Evolutionary conservation across 2,888 invertebrate species (phyloP).

Genomic region (Nebria salina): DNA sequence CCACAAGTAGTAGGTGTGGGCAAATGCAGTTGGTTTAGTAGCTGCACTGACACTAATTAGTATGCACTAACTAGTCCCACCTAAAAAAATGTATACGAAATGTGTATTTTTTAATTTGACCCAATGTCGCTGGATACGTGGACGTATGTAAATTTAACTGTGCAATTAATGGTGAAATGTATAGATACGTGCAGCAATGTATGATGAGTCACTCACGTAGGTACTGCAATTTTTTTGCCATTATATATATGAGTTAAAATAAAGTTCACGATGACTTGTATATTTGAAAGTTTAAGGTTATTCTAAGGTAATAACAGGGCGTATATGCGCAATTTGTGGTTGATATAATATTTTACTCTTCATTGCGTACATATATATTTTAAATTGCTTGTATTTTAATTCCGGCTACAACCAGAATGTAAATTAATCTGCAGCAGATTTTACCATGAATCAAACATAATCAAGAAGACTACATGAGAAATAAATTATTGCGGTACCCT

Average conservation of each 20-base stretch:
- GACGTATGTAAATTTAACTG: background rate
- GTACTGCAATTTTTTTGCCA: background rate
- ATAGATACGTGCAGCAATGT: background rate
- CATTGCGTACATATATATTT: background rate
- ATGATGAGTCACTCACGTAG: background rate
- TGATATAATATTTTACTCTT: background rate
- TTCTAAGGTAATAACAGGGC: background rate
- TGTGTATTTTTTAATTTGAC: background rate
- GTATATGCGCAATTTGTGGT: background rate
- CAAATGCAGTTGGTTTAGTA: background rate
- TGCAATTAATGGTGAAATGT: background rate
- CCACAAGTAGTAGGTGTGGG: background rate
- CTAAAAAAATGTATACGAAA: background rate
- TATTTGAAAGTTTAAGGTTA: background rate
- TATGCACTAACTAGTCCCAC: background rate
- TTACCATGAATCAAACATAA: too few relatives aligned
- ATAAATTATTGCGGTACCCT: too few relatives aligned
- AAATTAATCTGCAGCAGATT: background rate
- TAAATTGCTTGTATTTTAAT: background rate
- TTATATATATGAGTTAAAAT: background rate
- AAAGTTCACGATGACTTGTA: background rate
- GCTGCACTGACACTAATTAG: background rate
- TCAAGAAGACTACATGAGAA: too few relatives aligned
- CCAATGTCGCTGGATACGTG: background rate
- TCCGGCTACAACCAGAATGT: background rate